phyloP scores from a whole-genome alignment of 2,888 invertebrate genomes.

The Syrphus vitripennis region DNA sequence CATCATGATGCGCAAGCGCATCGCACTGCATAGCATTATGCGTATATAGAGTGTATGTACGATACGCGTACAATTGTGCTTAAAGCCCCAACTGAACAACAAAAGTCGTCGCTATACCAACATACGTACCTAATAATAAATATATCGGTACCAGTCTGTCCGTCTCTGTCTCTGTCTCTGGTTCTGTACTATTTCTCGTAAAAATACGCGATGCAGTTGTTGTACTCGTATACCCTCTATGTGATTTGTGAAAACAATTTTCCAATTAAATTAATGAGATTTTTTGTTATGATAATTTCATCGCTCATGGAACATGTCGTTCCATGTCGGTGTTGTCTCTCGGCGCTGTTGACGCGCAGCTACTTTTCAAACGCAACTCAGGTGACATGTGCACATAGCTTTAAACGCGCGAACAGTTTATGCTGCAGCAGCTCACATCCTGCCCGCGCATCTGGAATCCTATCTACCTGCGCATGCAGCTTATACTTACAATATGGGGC shows the following conservation, averaged over 20 bases:
- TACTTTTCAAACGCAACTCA: constrained; percentile 65
- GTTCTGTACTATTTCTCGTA: constrained; percentile 36
- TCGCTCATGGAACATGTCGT: constrained; percentile 69
- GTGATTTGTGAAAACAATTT: constrained; percentile 73
- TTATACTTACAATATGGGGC: constrained; percentile 32
- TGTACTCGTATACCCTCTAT: constrained; percentile 15
- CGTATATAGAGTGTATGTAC: constrained; percentile 21
- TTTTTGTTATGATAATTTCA: constrained; percentile 72
- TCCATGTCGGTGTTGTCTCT: constrained; percentile 22
- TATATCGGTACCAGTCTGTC: constrained; percentile 6
- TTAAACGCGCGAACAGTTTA: constrained; percentile 36
- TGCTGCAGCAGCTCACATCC: constrained; percentile 43
- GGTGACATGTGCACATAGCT: constrained; percentile 66
- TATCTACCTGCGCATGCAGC: not conserved
- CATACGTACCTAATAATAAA: not conserved
- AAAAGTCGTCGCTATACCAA: not conserved
- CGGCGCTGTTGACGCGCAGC: constrained; percentile 60
- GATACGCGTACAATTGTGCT: constrained; percentile 51
- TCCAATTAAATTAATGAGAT: constrained; percentile 74
- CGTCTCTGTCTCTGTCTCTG: not conserved
- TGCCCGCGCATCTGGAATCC: constrained; percentile 59
- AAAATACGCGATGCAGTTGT: constrained; percentile 12
- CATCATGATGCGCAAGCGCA: constrained; percentile 33
- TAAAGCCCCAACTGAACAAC: constrained; percentile 7
- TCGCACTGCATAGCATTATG: constrained; percentile 71